Evolutionary conservation across 2,797 vertebrate genomes (phyloP), one percentile per base, ranked within the genome.

Genomic region (Gallinago solitaria): DNA sequence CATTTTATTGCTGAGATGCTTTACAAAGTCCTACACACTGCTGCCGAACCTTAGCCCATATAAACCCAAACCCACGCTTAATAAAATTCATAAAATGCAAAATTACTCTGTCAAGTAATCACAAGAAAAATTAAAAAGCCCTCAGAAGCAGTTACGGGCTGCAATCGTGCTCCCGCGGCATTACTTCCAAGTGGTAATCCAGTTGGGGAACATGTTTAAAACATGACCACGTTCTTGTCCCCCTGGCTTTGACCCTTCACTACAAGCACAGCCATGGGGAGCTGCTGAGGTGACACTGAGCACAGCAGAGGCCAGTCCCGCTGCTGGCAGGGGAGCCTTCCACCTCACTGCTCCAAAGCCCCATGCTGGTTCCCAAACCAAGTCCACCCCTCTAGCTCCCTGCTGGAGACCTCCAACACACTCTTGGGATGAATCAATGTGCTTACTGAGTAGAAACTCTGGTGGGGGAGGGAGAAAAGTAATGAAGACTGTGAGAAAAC

Each of bases 231-330:
- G 1, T 21, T 75, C 41, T 90, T 43, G n/a, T 63, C 8, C 19
- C 27, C 23, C 24, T 16, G 30, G 61, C 37, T 60, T 74, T 69
- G 56, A 61, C 17, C 41, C 53, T 56, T 45, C 77, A 5, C 21
- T 53, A 9, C 2, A 25, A 56, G 69, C 37, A 53, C 23, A 83
- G 53, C n/a, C 39, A 14, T 17, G 8, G 0, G 0, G 0, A 89
- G 63, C 35, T 83, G 70, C 70, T 82, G 81, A 47, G 2, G 23
- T 23, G 59, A 63, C 28, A 16, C 9, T 11, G 37, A 65, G 50
- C 75, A 85, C 59, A 84, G 5, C 1, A 12, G 51, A 70, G 65
- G 54, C 45, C 33, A 43, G 43, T 13, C 39, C 43, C 43, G 33
- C 69, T 86, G 57, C 51, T 81, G 56, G 33, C 0, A 1, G 33